Evolutionary conservation across 53 echinoderm and acorn worm species (phyloP), one percentile per base, ranked within the genome.

Genomic region (Astropecten irregularis): DNA sequence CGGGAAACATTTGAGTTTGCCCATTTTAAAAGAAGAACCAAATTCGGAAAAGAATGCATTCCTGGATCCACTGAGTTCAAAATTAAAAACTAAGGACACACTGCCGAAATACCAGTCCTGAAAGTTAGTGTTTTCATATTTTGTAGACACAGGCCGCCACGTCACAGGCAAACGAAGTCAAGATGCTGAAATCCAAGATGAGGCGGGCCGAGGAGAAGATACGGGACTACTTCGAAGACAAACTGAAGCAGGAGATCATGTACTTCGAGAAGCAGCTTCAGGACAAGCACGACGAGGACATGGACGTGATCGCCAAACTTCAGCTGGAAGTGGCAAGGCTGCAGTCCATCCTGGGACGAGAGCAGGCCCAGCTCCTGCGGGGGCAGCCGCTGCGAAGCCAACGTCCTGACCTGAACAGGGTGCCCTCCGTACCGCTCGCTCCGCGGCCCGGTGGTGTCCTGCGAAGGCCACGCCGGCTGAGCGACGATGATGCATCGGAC

Each of bases 221-320:
- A 16, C 87, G 86, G 1, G 77, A 77, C 15, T 91, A 86, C 67
- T 95, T 92, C 32, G 91, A 91, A 22, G 91, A 89, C 22, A 92
- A 89, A 14, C 84, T 95, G 13, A 82, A 87, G 22, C 76, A 95
- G 54, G 95, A 95, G 37, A 89, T 95, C 29, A 71, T 61, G 26
- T 95, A 95, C 83, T 95, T 95, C 38, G 91, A 95, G 61, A 73
- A 95, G 55, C 95, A 95, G 56, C 79, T 95, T 19, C 89, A 95
- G 42, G 91, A 91, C 30, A 86, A 92, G 28, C 89, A 86, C 73
- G 86, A 86, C 23, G 82, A 73, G 39, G 89, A 95, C 60, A 22
- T 53, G 29, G 71, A 71, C 9, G 79, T 81, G 25, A 92, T 92
- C 44, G 19, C 44, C 16, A 76, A 82, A 32, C 71, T 95, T 13